Base-by-base conservation (phyloP, 1,140 invertebrate genomes). In the Drosophila willistoni region DNA sequence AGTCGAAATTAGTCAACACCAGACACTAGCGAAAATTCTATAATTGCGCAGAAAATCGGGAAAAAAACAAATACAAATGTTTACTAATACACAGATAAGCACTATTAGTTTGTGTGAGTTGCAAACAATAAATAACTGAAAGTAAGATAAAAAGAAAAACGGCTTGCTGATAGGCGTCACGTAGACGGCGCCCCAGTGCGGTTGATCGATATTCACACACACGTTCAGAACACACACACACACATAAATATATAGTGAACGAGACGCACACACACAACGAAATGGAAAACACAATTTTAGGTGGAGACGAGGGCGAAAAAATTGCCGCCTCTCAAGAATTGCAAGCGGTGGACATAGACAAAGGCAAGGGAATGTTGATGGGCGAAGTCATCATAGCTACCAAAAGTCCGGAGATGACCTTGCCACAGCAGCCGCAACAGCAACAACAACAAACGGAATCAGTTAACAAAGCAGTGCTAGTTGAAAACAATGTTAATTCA, bases 141-240 rank as follows among this genome's bases (percentile, higher is more conserved):
- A 64, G 73, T 63, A 68, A 76, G 72, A 76, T 76, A 77, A 77
- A 76, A 55, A 39, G 41, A 76, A 77, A 76, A 55, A 75, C 73
- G 73, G 64, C 64, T 86, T 82, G 74, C 82, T 85, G 82, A 79
- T 71, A 68, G 69, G 82, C 83, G 84, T 87, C 83, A 87, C 83
- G 83, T 87, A 87, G 84, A 77, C 81, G 77, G 68, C 76, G 76
- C 44, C 47, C 47, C 19, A 19, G 62, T 64, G 62, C 62, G 71
- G 56, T 79, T 67, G 76, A 87, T 87, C 83, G 77, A 87, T 87
- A 87, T 83, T 89, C 84, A 77, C 73, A 72, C 64, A 56, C 64
- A 76, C 68, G 29, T 29, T 29, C 29, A 29, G 29, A 29, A 29
- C 29, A 66, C 63, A 64, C 51, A 66, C 41, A 64, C 10, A 71